Base-by-base conservation (phyloP, 1,140 invertebrate genomes). In the Drosophila novamexicana region DNA sequence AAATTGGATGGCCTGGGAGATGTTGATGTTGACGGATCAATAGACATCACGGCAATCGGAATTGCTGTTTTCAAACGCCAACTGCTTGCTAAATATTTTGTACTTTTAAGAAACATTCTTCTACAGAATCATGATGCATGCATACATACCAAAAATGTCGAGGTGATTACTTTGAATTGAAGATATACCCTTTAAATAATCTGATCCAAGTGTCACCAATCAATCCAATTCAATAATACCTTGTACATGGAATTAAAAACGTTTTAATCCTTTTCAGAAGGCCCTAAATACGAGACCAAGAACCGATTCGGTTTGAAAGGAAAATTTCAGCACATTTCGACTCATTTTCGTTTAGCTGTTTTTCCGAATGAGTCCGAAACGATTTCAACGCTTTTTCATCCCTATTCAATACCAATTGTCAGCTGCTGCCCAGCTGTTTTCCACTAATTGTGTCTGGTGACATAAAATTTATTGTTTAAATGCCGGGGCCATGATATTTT, bases 21-120 rank as follows among this genome's bases (percentile, higher is more conserved):
- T 47, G 16, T 34, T 29, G 42, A 47, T 52, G 61, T 12, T 16
- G 44, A 29, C 6, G 61, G 54, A 42, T 34, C 14, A 42, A 59
- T 16, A 34, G 65, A 34, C 58, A 63, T 59, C 14, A 29, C 22
- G 2, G 2, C 22, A 4, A 22, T 22, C 22, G 22, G 22, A 29
- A 29, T 29, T 4, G 40, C 40, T 42, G 7, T 12, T 59, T 1
- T 14, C 3, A 10, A 53, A 39, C 37, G 9, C 9, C 37, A 4
- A 10, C 10, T 39, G 10, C 9, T 12, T 10, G 37, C 39, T 5
- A 40, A 40, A 6, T 6, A 42, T n/a, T 42, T n/a, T 42, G n/a
- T 42, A 42, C 12, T n/a, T 42, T 42, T 1, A 14, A n/a, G 4
- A 29, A 29, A 29, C 22, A 29, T 6, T 1, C 1, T 12, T 42